phyloP scores from a whole-genome alignment of 2,113 vertebrate genomes.

The Lepisosteus oculatus region DNA sequence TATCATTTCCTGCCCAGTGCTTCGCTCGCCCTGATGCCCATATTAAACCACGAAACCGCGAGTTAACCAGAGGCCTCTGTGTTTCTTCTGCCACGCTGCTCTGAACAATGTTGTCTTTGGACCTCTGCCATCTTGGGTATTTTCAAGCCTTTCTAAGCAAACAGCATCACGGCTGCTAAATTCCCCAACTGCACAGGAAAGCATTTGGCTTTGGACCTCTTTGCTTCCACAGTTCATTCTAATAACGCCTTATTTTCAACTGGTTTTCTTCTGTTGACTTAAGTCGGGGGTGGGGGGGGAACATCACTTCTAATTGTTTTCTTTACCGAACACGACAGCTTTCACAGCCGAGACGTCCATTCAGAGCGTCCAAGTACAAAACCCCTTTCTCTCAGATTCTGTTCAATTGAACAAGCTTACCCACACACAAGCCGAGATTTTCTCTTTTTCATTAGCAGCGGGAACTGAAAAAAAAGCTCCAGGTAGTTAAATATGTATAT shows the following conservation, averaged over 20 bases:
- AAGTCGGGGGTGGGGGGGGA: conserved; percentile 37
- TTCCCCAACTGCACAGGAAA: conserved; percentile 36
- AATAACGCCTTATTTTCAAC: conserved; percentile 37
- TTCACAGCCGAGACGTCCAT: conserved; percentile 28
- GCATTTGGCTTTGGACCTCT: conserved; percentile 38
- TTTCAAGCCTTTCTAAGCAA: conserved; percentile 40
- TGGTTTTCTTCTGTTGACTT: conserved; percentile 44
- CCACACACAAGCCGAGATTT: conserved; percentile 23
- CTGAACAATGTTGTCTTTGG: conserved; percentile 44
- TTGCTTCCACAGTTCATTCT: conserved; percentile 34
- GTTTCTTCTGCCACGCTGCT: conserved; percentile 39
- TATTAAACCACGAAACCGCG: conserved; percentile 25
- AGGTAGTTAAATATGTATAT: not conserved
- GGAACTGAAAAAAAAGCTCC: no score
- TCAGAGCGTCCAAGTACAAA: conserved; percentile 37
- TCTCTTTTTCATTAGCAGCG: conserved; percentile 27
- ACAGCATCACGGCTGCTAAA: conserved; percentile 48
- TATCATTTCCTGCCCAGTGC: conserved; percentile 37
- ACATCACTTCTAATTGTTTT: conserved; percentile 41
- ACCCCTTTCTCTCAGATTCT: conserved; percentile 39
- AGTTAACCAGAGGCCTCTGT: conserved; percentile 28
- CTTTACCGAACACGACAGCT: conserved; percentile 29
- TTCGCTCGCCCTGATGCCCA: conserved; percentile 26
- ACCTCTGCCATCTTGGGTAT: conserved; percentile 34
- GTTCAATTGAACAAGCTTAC: conserved; percentile 49